Evolutionary conservation across 2,113 vertebrate species (phyloP).

Genomic region (Trogon melanurus): DNA sequence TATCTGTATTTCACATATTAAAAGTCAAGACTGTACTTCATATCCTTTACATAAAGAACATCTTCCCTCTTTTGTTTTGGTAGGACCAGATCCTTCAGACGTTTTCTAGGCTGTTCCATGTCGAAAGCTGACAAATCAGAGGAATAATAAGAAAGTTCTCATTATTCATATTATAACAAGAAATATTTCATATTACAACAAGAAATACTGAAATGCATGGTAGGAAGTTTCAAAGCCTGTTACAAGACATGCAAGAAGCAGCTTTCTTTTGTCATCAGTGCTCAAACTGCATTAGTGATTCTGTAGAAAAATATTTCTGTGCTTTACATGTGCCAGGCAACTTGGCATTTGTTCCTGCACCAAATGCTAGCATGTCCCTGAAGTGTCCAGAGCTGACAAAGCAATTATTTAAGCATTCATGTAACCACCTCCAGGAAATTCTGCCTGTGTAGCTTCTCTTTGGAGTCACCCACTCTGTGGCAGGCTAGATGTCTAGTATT

Average conservation of each 20-base stretch:
- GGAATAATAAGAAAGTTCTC: background rate
- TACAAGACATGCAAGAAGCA: background rate
- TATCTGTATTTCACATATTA: background rate
- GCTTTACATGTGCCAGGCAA: background rate
- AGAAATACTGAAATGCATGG: background rate
- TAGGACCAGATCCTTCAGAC: background rate
- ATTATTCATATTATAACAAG: background rate
- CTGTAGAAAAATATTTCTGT: background rate
- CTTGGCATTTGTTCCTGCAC: background rate
- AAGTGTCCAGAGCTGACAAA: slow-evolving; percentile 1
- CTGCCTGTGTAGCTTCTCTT: background rate
- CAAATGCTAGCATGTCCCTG: background rate
- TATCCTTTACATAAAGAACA: background rate
- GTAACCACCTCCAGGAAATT: background rate
- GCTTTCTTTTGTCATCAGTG: background rate
- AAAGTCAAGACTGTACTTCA: background rate
- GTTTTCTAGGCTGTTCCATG: background rate
- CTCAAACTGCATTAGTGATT: background rate
- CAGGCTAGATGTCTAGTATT: background rate
- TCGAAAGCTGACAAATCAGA: background rate
- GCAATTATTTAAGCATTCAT: background rate
- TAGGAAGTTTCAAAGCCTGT: background rate
- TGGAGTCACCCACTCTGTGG: background rate
- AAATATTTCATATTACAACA: background rate
- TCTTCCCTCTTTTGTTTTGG: background rate